Conservation (phyloP, 2,888 invertebrate species). For the Drosophila leonis region DNA sequence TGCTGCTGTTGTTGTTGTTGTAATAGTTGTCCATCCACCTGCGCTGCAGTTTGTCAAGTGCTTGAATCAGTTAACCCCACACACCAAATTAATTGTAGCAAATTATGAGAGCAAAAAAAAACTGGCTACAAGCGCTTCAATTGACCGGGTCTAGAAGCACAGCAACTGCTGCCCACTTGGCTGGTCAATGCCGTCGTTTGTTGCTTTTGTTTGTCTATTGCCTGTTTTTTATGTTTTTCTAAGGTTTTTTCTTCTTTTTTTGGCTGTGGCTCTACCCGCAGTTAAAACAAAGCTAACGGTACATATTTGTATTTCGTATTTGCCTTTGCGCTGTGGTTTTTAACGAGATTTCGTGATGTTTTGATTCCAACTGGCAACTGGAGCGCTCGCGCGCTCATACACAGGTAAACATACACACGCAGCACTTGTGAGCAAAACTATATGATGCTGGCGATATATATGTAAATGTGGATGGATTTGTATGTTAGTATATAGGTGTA, state of each 20-base stretch:
- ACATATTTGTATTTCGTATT: constrained; percentile 54
- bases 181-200: constrained; percentile 77
- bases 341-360: constrained; percentile 70
- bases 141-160: constrained; percentile 32
- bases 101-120: constrained; percentile 48
- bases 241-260: constrained; percentile 15
- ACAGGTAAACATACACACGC: constrained; percentile 25
- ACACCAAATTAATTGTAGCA: constrained; percentile 52
- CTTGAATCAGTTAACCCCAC: constrained; percentile 54
- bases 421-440: not conserved
- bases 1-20: constrained; percentile 39
- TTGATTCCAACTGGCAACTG: constrained; percentile 56
- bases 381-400: constrained; percentile 40
- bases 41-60: constrained; percentile 65
- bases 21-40: constrained; percentile 44
- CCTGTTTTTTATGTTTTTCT: constrained; percentile 13
- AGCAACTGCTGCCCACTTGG: constrained; percentile 58
- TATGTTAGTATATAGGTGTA: not conserved
- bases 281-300: constrained; percentile 66
- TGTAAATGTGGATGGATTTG: not conserved
- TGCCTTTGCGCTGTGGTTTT: constrained; percentile 56
- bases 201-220: constrained; percentile 42
- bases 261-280: constrained; percentile 29
- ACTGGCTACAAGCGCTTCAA: constrained; percentile 29
- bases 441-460: constrained; percentile 1